Base-by-base conservation (phyloP, 2,888 invertebrate genomes). In the Alcis repandata region DNA sequence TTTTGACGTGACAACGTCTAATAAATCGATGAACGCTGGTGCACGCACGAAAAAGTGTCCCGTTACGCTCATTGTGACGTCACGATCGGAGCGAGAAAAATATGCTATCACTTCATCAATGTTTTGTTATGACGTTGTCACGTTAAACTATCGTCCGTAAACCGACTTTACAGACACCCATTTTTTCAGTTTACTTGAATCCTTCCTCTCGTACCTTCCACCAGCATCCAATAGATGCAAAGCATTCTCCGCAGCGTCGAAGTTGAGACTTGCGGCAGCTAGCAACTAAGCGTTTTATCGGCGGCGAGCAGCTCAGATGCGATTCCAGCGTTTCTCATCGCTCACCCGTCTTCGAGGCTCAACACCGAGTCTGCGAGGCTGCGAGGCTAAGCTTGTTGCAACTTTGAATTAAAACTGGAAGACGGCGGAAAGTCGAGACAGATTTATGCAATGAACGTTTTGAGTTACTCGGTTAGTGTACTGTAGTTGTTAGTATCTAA, bases 211-310 rank as follows among this genome's bases (percentile, higher is more conserved):
- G n/a, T 57, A 15, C 4, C 66, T 67, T 70, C 20, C n/a, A 49
- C 62, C 71, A 46, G 19, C 41, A 53, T 15, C 52, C 46, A 57
- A 63, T 61, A 71, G 64, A 62, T 65, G 64, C 70, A 67, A 70
- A 69, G 69, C 64, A 67, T 68, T 67, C 64, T 70, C 69, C 68
- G 65, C 71, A 76, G 85, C 77, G 79, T 76, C 71, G 68, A 79
- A 86, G 82, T 86, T 84, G 72, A 80, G 83, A 79, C 79, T 83
- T 79, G 80, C 84, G 83, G 79, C 86, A 82, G 82, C 79, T 79
- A 79, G 81, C 80, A 80, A 87, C 87, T 92, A 91, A 92, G 92
- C 91, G 88, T 88, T 92, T 91, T 92, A 92, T 92, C 92, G 87
- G 78, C 75, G 74, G 79, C 78, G 77, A 72, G 78, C 92, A 92